A percentile compares a stretch with the other conserved stretches of the same genome.
These are phyloP conservation scores for Operophtera brumata DNA, from an alignment of 2,888 invertebrate species.

Conservation along the genomic window DNA sequence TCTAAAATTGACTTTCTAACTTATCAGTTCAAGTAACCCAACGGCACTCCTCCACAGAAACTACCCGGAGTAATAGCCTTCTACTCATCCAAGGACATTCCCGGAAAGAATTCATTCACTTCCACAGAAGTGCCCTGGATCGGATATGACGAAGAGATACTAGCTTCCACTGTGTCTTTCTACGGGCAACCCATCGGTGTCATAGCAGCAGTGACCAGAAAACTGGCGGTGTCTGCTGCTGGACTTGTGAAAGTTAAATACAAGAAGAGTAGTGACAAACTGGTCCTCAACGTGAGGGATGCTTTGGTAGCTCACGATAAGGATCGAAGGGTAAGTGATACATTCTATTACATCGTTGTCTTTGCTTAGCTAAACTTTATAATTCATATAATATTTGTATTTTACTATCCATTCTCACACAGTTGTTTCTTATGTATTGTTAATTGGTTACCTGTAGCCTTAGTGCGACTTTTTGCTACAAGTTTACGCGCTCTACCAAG, in stretches of 20 bases:
- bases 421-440: too few relatives aligned
- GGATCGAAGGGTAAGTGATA: conserved; percentile 55
- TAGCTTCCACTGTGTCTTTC: conserved; percentile 80
- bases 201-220: conserved; percentile 83
- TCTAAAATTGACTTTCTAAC: too few relatives aligned
- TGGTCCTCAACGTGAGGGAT: conserved; percentile 69
- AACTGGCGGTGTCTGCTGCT: conserved; percentile 59
- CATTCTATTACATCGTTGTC: background rate
- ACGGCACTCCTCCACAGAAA: conserved; percentile 62
- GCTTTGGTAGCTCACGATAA: conserved; percentile 73
- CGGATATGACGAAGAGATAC: conserved; percentile 69
- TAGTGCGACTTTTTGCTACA: too few relatives aligned
- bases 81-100: conserved; percentile 84
- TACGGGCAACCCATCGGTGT: conserved; percentile 89
- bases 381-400: too few relatives aligned
- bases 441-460: too few relatives aligned
- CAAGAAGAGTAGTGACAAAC: conserved; percentile 62
- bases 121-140: conserved; percentile 58
- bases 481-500: too few relatives aligned
- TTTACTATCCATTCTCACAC: too few relatives aligned
- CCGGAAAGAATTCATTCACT: conserved; percentile 83
- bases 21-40: too few relatives aligned
- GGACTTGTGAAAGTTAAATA: conserved; percentile 78
- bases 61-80: conserved; percentile 84
- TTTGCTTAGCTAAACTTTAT: too few relatives aligned